These are phyloP conservation scores for Cygnus buccinator DNA, from an alignment of 2,113 vertebrate genomes.

Conservation along the genomic window DNA sequence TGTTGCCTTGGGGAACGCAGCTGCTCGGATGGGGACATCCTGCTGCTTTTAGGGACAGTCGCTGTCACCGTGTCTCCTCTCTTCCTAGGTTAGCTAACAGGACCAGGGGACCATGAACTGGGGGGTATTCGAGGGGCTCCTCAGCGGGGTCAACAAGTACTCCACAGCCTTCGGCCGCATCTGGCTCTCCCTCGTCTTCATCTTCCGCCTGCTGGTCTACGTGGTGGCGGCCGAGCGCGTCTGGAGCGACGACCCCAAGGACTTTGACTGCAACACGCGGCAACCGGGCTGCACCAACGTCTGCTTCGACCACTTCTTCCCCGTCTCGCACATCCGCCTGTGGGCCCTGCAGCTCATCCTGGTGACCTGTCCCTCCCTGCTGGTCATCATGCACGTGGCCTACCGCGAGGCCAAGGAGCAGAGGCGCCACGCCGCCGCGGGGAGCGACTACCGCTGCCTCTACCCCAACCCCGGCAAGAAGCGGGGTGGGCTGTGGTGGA, in stretches of 20 bases:
- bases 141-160: conserved; percentile 92
- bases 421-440: conserved; percentile 60
- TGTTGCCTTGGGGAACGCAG: neutral
- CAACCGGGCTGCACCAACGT: conserved; percentile 95
- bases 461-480: conserved; percentile 90
- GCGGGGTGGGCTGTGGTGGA: conserved; percentile 95
- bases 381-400: conserved; percentile 94
- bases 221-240: conserved; percentile 91
- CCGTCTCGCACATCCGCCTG: conserved; percentile 91
- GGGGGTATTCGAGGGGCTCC: conserved; percentile 86
- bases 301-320: conserved; percentile 93
- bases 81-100: neutral
- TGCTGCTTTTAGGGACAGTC: fast-evolving
- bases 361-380: conserved; percentile 92
- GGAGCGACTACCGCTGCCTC: conserved; percentile 59
- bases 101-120: conserved; percentile 87
- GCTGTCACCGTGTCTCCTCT: neutral
- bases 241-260: conserved; percentile 94
- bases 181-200: conserved; percentile 94
- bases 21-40: fast-evolving
- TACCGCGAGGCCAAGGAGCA: conserved; percentile 87
- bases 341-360: conserved; percentile 99
- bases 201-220: conserved; percentile 94
- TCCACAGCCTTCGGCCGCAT: conserved; percentile 93
- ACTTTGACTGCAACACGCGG: conserved; percentile 91